These are phyloP conservation scores for Melitaea athalia DNA, from an alignment of 2,888 invertebrate genomes.

Conservation along the genomic window DNA sequence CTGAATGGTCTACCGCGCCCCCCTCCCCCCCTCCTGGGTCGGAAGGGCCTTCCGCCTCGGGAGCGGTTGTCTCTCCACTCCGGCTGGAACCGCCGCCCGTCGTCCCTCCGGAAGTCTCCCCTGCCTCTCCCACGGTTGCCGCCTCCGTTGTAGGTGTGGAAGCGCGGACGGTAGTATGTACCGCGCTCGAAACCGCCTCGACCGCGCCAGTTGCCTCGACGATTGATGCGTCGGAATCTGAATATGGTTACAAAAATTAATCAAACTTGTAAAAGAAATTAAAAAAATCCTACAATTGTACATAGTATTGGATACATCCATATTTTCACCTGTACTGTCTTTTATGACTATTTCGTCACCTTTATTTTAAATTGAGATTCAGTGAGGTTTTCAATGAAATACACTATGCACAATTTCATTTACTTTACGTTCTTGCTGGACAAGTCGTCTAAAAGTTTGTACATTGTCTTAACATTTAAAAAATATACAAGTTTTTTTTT, in stretches of 20 bases:
- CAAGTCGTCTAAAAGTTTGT: too few species aligned
- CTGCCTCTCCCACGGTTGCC: slow-evolving; percentile 75
- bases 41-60: slow-evolving; percentile 68
- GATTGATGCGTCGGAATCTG: slow-evolving; percentile 61
- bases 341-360: too few species aligned
- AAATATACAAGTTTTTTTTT: too few species aligned
- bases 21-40: slow-evolving; percentile 69
- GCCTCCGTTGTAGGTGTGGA: slow-evolving; percentile 85
- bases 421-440: too few species aligned
- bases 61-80: slow-evolving; percentile 64
- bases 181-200: slow-evolving; percentile 86
- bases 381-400: too few species aligned
- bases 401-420: too few species aligned
- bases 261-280: neutral
- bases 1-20: slow-evolving; percentile 74
- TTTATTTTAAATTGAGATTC: too few species aligned
- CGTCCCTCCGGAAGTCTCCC: slow-evolving; percentile 67
- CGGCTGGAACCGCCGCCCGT: slow-evolving; percentile 52
- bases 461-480: too few species aligned
- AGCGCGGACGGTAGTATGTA: slow-evolving; percentile 90
- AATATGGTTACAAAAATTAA: neutral
- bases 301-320: too few species aligned
- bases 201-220: slow-evolving; percentile 80
- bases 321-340: too few species aligned
- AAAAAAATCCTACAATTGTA: too few species aligned